Conservation (phyloP, 2,113 vertebrate species). For the Mugil cephalus region DNA sequence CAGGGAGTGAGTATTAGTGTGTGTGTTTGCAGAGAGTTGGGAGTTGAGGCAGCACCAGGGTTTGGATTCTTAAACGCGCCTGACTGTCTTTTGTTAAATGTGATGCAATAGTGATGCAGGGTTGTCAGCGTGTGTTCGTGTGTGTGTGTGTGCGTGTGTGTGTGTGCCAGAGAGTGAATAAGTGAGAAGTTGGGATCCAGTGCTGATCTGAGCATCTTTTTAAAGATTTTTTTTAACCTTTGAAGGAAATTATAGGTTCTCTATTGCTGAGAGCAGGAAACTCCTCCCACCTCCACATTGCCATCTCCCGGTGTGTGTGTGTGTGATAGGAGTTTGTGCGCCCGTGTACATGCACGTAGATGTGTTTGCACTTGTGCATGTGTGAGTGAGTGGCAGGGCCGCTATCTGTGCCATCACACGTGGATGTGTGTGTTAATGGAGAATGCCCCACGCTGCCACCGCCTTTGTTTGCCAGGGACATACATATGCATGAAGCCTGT, state of each 20-base stretch:
- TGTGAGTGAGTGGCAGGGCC: constrained; percentile 69
- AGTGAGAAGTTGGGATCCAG: constrained; percentile 53
- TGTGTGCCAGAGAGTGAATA: constrained; percentile 49
- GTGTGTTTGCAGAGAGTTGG: constrained; percentile 47
- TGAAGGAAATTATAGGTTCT: constrained; percentile 78
- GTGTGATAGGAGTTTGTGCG: constrained; percentile 17
- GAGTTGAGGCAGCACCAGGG: constrained; percentile 67
- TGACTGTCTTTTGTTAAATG: constrained; percentile 73
- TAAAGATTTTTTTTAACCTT: constrained; percentile 60
- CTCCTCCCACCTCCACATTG: constrained; percentile 55
- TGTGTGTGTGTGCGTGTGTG: constrained; percentile 32
- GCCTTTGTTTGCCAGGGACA: constrained; percentile 87
- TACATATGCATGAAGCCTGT: constrained; percentile 86
- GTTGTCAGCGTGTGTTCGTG: constrained; percentile 49
- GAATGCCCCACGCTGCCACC: constrained; percentile 82
- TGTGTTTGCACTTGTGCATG: constrained; percentile 46
- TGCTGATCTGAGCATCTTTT: constrained; percentile 67
- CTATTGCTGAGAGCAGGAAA: constrained; percentile 69
- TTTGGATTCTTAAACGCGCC: constrained; percentile 72
- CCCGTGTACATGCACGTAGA: constrained; percentile 23
- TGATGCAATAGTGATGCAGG: constrained; percentile 81
- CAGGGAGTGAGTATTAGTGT: constrained; percentile 20
- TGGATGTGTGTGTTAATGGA: constrained; percentile 85
- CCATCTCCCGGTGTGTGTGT: constrained; percentile 33
- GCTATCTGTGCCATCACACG: constrained; percentile 85